phyloP scores from a whole-genome alignment of 2,113 vertebrate genomes.

The Platichthys stellatus region DNA sequence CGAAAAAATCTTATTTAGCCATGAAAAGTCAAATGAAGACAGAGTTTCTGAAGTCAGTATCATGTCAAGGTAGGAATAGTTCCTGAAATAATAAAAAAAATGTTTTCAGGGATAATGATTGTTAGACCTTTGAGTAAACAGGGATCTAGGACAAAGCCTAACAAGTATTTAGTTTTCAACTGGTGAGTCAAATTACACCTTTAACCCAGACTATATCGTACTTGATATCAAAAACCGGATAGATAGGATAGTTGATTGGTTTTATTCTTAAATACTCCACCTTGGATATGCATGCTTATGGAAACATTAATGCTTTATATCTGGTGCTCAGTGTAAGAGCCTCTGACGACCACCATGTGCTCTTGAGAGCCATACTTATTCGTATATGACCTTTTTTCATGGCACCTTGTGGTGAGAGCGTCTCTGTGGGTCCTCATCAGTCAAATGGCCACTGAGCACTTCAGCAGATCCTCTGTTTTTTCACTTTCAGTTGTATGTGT shows the following conservation, averaged over 20 bases:
- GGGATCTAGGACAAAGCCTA: neutral
- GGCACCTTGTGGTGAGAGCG: neutral
- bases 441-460: too few relatives aligned
- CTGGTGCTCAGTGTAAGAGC: too few relatives aligned
- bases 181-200: neutral
- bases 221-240: too few relatives aligned
- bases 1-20: neutral
- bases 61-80: neutral
- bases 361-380: too few relatives aligned
- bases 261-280: too few relatives aligned
- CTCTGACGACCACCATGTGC: too few relatives aligned
- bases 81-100: neutral
- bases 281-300: too few relatives aligned
- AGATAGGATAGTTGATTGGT: too few relatives aligned
- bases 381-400: neutral
- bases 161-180: neutral
- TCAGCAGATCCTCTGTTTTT: neutral
- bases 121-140: too few relatives aligned
- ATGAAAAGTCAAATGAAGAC: neutral
- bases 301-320: too few relatives aligned
- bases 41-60: neutral
- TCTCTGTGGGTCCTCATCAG: neutral
- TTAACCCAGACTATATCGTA: neutral
- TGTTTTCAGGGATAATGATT: neutral
- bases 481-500: neutral